Conservation (phyloP, 2,113 vertebrate genomes). For the Puffinus mauretanicus region DNA sequence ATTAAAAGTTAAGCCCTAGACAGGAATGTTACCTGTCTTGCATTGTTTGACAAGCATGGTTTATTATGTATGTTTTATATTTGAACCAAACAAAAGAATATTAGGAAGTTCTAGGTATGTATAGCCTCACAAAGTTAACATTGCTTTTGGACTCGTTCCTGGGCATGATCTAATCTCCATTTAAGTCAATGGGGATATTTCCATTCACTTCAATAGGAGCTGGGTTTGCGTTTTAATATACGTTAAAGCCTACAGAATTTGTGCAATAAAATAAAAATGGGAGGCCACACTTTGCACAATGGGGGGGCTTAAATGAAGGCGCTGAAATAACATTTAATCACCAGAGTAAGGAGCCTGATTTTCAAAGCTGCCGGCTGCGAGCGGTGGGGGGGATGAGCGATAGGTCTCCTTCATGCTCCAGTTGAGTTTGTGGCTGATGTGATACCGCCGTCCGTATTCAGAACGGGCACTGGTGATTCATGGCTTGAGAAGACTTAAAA, state of each 20-base stretch:
- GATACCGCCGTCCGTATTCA: accelerated
- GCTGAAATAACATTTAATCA: background rate
- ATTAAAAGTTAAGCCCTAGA: background rate
- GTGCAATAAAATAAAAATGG: conserved; percentile 22
- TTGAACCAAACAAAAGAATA: background rate
- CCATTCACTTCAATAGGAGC: background rate
- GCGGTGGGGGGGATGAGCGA: background rate
- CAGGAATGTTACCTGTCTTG: background rate
- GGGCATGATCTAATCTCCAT: conserved; percentile 21
- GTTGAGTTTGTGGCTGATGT: conserved; percentile 6
- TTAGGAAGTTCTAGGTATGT: background rate
- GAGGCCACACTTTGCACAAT: background rate
- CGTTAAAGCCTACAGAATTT: conserved; percentile 5
- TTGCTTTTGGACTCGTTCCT: conserved; percentile 40
- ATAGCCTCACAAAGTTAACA: conserved; percentile 16
- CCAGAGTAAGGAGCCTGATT: conserved; percentile 18
- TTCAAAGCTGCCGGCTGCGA: background rate
- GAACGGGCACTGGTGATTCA: background rate
- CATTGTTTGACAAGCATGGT: background rate
- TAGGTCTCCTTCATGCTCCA: background rate
- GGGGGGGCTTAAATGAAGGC: conserved; percentile 15
- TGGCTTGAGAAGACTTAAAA: background rate
- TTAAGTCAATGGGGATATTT: conserved; percentile 9
- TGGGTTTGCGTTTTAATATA: background rate
- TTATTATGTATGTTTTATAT: background rate